Conservation (phyloP, 1,140 invertebrate species). For the Geopemphigus sp. region DNA sequence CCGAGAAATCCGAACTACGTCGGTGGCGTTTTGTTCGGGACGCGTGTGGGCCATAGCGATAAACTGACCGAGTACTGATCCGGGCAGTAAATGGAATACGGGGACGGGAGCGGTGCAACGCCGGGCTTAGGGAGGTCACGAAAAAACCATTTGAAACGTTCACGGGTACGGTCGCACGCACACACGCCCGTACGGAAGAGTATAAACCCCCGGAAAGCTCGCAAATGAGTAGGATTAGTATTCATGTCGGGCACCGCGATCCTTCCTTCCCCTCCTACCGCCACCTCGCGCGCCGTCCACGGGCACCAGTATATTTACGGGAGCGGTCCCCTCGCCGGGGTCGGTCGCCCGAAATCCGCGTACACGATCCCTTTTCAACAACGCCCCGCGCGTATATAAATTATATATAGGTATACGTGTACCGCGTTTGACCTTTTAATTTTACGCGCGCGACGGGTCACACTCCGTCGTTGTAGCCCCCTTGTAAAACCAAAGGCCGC, state of each 20-base stretch:
- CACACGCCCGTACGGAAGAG: neutral
- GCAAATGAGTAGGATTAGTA: slow-evolving; percentile 47
- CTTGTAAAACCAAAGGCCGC: neutral
- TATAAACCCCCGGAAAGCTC: slow-evolving; percentile 32
- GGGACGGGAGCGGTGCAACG: too few species aligned
- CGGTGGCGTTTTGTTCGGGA: too few species aligned
- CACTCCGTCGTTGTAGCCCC: neutral
- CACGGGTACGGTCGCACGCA: neutral
- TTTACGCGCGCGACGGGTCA: slow-evolving; percentile 4
- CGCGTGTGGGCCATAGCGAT: too few species aligned
- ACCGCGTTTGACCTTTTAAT: slow-evolving; percentile 26
- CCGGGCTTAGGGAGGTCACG: too few species aligned
- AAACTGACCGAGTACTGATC: too few species aligned
- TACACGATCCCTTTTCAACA: slow-evolving; percentile 35
- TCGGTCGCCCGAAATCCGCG: slow-evolving; percentile 9
- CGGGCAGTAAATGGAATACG: too few species aligned
- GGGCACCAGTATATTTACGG: too few species aligned
- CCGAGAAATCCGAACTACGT: too few species aligned
- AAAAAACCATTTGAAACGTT: neutral
- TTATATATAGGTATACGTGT: too few species aligned
- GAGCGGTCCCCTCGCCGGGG: neutral
- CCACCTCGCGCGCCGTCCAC: neutral
- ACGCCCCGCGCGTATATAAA: too few species aligned
- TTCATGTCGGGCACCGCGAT: slow-evolving; percentile 9
- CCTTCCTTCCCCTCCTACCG: too few species aligned